Conservation (phyloP, 1,140 invertebrate species). For the Bacillus rossius region DNA sequence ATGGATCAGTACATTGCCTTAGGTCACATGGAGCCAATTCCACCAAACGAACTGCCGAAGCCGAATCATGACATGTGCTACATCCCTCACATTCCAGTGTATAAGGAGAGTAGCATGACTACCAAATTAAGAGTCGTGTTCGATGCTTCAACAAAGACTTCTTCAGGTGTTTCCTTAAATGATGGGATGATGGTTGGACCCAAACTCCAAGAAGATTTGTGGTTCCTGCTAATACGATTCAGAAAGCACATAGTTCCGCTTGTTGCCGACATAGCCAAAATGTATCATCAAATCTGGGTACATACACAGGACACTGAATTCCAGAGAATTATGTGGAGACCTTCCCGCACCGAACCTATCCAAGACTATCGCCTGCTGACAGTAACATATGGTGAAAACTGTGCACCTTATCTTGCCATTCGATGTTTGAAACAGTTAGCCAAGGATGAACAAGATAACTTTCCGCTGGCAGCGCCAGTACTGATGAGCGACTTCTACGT, state of each 20-base stretch:
- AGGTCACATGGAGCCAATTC: no score
- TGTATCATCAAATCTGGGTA: constrained; percentile 13
- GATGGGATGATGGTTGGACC: constrained; percentile 17
- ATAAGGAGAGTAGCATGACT: constrained; percentile 12
- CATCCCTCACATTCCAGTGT: constrained; percentile 22
- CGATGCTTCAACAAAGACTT: constrained; percentile 18
- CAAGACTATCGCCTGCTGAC: constrained; percentile 30
- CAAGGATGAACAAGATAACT: constrained; percentile 23
- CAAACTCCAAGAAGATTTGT: constrained; percentile 15
- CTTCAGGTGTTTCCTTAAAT: constrained; percentile 20
- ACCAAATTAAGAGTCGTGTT: constrained; percentile 25
- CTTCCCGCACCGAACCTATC: constrained; percentile 13
- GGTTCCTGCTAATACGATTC: constrained; percentile 8
- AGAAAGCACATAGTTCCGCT: constrained; percentile 14
- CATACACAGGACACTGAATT: neutral
- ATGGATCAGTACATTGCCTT: no score
- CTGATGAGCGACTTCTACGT: constrained; percentile 39
- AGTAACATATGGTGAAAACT: constrained; percentile 34
- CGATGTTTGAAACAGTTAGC: constrained; percentile 32
- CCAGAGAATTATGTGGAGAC: constrained; percentile 26
- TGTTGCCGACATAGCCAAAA: constrained; percentile 23
- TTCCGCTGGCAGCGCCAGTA: constrained; percentile 24
- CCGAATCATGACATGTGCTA: neutral
- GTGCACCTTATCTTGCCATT: constrained; percentile 34
- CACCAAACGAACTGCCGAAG: no score